Conservation (phyloP, 2,113 vertebrate species). For the Psilopogon haemacephalus region DNA sequence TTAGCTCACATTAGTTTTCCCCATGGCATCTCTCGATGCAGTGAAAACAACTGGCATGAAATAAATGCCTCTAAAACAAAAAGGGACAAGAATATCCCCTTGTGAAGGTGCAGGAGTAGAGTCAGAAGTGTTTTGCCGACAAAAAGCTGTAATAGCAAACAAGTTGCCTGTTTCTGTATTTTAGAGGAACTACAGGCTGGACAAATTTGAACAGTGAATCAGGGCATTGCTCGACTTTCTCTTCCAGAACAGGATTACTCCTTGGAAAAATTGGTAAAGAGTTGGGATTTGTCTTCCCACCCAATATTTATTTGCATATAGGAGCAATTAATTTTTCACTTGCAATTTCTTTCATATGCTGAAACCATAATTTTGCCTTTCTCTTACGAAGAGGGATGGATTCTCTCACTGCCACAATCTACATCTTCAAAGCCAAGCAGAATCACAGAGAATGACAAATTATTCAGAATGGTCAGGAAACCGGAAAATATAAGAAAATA, state of each 20-base stretch:
- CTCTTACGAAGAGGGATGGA: background rate
- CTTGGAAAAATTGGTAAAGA: background rate
- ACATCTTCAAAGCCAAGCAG: background rate
- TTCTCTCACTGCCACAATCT: background rate
- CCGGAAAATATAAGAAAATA: background rate
- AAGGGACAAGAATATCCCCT: background rate
- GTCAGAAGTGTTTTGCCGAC: background rate
- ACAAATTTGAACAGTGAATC: background rate
- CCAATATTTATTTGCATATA: background rate
- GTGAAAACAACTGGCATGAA: background rate
- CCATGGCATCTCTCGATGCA: background rate
- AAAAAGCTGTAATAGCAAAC: background rate
- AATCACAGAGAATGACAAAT: background rate
- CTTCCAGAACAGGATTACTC: background rate
- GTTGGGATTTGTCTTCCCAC: background rate
- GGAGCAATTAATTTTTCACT: background rate
- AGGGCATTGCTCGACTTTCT: background rate
- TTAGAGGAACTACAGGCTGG: fast-evolving
- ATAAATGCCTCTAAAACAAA: background rate
- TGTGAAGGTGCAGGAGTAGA: background rate
- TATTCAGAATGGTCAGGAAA: background rate
- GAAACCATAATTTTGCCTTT: background rate
- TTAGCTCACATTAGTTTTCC: background rate
- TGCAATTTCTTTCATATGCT: background rate
- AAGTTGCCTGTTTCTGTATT: background rate